These are phyloP conservation scores for Coryphaenoides rupestris DNA, from an alignment of 2,113 vertebrate species.

Conservation along the genomic window DNA sequence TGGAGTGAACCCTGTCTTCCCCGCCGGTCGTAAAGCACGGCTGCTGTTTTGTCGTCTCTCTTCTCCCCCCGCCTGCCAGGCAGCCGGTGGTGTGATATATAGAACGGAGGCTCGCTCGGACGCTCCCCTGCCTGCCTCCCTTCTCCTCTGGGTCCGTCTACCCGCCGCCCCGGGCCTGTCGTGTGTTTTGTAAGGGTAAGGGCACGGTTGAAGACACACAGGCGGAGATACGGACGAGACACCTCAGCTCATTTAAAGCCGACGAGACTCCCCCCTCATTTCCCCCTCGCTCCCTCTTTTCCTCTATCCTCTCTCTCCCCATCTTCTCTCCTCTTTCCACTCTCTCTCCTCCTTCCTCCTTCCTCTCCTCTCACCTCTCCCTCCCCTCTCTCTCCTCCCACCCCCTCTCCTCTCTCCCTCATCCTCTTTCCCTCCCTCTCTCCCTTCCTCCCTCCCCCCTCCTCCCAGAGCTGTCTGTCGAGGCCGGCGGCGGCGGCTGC, in stretches of 20 bases:
- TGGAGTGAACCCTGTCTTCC: too few species aligned
- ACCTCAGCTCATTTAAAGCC: constrained; percentile 23
- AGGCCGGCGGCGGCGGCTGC: too few species aligned
- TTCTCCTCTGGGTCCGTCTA: constrained; percentile 12
- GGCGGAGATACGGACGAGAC: constrained; percentile 3
- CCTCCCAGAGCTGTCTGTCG: constrained; percentile 48
- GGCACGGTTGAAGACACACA: constrained; percentile 39
- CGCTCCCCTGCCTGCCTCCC: constrained; percentile 2
- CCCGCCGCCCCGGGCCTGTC: constrained; percentile 19
- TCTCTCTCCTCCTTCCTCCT: constrained; percentile 23
- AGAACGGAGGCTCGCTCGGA: neutral
- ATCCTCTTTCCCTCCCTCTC: constrained; percentile 10
- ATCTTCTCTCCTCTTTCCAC: neutral
- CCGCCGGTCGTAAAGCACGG: neutral
- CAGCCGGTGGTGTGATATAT: constrained; percentile 10
- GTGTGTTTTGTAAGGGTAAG: constrained; percentile 29
- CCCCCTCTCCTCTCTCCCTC: neutral
- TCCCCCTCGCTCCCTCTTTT: constrained; percentile 13
- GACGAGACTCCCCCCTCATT: constrained; percentile 2
- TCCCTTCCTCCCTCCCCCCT: constrained; percentile 23
- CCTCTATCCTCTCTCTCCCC: constrained; percentile 27
- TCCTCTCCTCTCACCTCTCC: neutral
- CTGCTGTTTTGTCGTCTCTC: neutral
- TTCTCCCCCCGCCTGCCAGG: too few species aligned
- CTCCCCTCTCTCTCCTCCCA: constrained; percentile 30